A percentile compares a stretch with the other conserved stretches of the same genome.
These are phyloP conservation scores for Dreissena rostriformis DNA, from an alignment of 1,140 invertebrate species.

Conservation along the genomic window DNA sequence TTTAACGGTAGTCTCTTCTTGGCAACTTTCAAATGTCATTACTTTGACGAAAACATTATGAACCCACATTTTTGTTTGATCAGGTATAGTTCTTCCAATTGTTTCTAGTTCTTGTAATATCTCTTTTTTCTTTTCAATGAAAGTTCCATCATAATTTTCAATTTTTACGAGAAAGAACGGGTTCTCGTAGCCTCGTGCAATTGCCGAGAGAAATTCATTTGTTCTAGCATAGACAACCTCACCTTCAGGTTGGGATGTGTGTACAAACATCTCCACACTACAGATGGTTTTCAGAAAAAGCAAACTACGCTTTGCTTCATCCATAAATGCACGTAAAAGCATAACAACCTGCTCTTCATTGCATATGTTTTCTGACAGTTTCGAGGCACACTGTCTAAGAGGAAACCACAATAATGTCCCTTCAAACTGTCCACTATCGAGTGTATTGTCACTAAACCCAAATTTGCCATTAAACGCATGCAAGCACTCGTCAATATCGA, in stretches of 20 bases:
- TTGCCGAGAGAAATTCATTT: not conserved
- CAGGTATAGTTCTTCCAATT: conserved; percentile 9
- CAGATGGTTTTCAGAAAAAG: conserved; percentile 64
- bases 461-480: not conserved
- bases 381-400: conserved; percentile 46
- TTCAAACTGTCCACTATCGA: conserved; percentile 53
- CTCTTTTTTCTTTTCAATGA: not conserved
- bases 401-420: conserved; percentile 74
- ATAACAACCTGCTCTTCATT: conserved; percentile 53
- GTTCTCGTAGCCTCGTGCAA: conserved; percentile 1
- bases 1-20: conserved; percentile 9
- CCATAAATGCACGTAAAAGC: conserved; percentile 59
- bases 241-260: not conserved
- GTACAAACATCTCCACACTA: conserved; percentile 4
- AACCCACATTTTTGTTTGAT: not conserved
- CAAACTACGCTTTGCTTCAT: conserved; percentile 52
- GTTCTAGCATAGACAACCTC: not conserved
- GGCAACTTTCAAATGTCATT: too few species aligned
- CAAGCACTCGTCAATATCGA: conserved; percentile 1
- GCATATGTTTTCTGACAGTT: conserved; percentile 58
- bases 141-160: not conserved
- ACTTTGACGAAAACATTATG: not conserved
- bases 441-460: conserved; percentile 9
- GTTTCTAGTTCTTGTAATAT: conserved; percentile 1
- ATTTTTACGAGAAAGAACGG: not conserved